Evolutionary conservation across 2,888 invertebrate genomes (phyloP).

Genomic region (Epsilonema sp.): DNA sequence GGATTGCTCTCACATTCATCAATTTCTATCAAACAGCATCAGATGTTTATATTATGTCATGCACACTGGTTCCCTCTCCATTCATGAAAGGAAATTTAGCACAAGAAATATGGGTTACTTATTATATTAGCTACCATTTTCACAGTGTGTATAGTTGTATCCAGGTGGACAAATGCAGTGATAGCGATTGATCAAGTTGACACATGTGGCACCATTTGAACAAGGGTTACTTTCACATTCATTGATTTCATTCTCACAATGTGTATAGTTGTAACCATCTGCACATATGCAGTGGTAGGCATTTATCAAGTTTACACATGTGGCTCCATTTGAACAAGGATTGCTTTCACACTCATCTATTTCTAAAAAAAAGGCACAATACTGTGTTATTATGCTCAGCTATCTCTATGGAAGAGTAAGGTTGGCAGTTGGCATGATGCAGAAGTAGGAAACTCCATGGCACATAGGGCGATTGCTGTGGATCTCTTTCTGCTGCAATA

Average conservation of each 20-base stretch:
- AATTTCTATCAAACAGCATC: constrained; percentile 3
- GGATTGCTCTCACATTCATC: constrained; percentile 2
- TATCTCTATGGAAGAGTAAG: no score
- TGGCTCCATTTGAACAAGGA: neutral
- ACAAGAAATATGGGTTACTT: no score
- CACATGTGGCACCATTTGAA: neutral
- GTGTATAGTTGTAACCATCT: neutral
- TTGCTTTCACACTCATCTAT: neutral
- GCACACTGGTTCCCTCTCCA: no score
- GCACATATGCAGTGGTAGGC: neutral
- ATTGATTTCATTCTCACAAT: neutral
- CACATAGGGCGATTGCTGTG: no score
- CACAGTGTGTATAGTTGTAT: neutral
- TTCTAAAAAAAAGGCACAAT: neutral
- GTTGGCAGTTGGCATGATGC: no score
- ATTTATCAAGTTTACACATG: neutral
- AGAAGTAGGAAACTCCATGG: no score
- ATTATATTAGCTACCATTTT: neutral
- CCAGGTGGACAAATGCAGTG: neutral
- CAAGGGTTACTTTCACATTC: neutral
- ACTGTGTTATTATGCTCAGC: no score
- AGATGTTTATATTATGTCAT: no score
- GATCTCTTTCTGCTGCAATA: no score
- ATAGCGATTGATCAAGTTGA: neutral
- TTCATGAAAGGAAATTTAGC: no score